Conservation (phyloP, 2,797 vertebrate species). For the Pangasius krempfi region DNA sequence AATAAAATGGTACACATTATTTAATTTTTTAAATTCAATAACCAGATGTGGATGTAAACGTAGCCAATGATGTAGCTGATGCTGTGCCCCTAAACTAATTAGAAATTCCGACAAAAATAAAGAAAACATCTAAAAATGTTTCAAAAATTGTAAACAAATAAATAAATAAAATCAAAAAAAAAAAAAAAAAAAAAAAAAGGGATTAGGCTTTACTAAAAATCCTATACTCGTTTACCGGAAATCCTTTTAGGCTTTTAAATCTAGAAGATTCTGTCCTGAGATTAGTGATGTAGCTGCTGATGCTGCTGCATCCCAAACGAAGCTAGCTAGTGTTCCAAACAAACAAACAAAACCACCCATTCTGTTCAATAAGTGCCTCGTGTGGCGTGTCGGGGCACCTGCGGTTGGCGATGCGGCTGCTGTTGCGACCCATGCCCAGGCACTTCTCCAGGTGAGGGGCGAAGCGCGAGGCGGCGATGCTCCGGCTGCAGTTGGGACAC, state of each 20-base stretch:
- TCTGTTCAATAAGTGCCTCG: not conserved
- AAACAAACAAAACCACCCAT: not conserved
- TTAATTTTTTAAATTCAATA: no score
- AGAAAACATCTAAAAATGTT: not conserved
- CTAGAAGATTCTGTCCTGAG: not conserved
- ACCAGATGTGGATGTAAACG: not conserved
- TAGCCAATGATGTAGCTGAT: not conserved
- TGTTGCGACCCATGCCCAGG: constrained; percentile 97
- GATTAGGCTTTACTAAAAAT: no score
- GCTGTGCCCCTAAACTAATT: not conserved
- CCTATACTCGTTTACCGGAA: not conserved
- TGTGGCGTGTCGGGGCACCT: constrained; percentile 69
- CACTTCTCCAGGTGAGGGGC: constrained; percentile 97
- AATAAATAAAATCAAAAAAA: not conserved
- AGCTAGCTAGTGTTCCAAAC: not conserved
- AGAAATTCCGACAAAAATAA: not conserved
- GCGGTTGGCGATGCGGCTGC: constrained; percentile 95
- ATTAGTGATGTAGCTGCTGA: not conserved
- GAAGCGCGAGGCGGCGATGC: constrained; percentile 95
- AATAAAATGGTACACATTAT: not conserved
- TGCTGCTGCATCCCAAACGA: not conserved
- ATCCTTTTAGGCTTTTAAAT: not conserved
- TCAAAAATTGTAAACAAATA: no score
- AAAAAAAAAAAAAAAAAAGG: not conserved
- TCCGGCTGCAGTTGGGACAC: constrained; percentile 94